phyloP scores from a whole-genome alignment of 2,888 invertebrate genomes.

The Caenorhabditis wallacei region DNA sequence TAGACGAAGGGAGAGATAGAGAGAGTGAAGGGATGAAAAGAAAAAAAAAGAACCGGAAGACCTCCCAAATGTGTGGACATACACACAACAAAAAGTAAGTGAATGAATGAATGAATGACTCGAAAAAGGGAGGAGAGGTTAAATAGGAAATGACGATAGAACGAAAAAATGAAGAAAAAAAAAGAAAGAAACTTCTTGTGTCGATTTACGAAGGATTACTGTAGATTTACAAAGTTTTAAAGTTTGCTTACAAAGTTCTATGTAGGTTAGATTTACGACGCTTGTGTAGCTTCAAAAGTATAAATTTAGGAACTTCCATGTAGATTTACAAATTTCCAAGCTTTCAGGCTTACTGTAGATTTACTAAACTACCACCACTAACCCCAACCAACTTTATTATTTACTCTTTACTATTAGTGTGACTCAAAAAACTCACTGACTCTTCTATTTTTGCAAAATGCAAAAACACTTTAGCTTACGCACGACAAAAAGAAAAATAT shows the following conservation, averaged over 20 bases:
- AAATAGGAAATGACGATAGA: conserved; percentile 44
- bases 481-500: no score
- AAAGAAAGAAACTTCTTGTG: background rate
- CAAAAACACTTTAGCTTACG: conserved; percentile 1
- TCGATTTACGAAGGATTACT: background rate
- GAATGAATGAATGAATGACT: no score
- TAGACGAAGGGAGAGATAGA: background rate
- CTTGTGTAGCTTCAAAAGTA: no score
- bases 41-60: conserved; percentile 25
- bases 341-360: no score
- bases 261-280: no score
- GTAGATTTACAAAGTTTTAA: no score
- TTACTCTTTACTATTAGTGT: no score
- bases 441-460: background rate
- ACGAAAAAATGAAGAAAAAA: background rate
- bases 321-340: no score
- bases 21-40: background rate
- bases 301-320: no score
- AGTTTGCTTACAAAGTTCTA: no score
- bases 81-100: background rate
- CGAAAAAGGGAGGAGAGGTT: background rate
- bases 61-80: background rate
- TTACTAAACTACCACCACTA: no score
- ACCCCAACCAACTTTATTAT: no score
- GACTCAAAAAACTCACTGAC: background rate